Evolutionary conservation across 53 echinoderm and acorn worm species (phyloP).

Genomic region (Zoroaster sp.): DNA sequence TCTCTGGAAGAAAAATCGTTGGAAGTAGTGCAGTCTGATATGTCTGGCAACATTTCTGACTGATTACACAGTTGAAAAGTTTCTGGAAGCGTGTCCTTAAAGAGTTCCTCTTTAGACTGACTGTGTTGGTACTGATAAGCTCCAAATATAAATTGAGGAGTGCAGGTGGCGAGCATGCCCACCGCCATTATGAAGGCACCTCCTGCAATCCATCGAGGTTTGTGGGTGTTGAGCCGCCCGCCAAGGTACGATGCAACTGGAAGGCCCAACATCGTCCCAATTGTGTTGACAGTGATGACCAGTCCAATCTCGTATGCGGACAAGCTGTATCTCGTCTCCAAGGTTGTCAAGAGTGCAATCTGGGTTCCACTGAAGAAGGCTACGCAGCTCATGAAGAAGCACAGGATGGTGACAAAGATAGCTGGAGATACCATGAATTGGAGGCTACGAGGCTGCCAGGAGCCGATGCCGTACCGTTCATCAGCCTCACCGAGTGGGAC

Average conservation of each 20-base stretch:
- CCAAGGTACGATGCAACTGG: constrained; percentile 65
- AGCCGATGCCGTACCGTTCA: constrained; percentile 9
- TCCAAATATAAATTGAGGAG: constrained; percentile 65
- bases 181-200: constrained; percentile 59
- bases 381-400: constrained; percentile 53
- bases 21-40: not conserved
- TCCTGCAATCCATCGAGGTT: constrained; percentile 63
- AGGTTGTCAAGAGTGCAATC: constrained; percentile 61
- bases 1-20: not conserved
- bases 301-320: constrained; percentile 58
- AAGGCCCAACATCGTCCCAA: constrained; percentile 58
- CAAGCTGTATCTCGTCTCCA: constrained; percentile 68
- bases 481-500: not conserved
- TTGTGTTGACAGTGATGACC: constrained; percentile 65
- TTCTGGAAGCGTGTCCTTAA: not conserved
- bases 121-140: constrained; percentile 42
- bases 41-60: not conserved
- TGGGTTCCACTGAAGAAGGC: constrained; percentile 64
- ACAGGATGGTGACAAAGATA: constrained; percentile 56
- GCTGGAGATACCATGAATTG: constrained; percentile 22
- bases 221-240: constrained; percentile 51
- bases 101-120: not conserved
- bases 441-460: constrained; percentile 43
- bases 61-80: not conserved
- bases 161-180: constrained; percentile 54